phyloP scores from a whole-genome alignment of 2,113 vertebrate genomes.

The Paratilapia polleni region DNA sequence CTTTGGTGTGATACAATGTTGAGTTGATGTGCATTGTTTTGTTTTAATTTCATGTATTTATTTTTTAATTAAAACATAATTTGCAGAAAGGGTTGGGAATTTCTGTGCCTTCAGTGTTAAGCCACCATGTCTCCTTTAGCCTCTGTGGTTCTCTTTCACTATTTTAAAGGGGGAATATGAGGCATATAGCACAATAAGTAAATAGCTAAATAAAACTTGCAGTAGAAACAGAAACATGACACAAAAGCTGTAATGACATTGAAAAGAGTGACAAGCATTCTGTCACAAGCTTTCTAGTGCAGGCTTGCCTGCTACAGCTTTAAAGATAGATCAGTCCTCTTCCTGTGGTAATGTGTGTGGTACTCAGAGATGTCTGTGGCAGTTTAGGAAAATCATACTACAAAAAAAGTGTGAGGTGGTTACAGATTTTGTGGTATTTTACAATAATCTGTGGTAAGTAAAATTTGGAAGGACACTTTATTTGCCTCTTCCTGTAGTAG shows the following conservation, averaged over 20 bases:
- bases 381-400: not conserved
- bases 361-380: not conserved
- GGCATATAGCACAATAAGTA: not conserved
- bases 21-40: not conserved
- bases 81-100: not conserved
- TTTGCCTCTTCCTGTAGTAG: not conserved
- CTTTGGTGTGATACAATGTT: not conserved
- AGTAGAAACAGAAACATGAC: not conserved
- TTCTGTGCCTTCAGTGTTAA: too few species aligned
- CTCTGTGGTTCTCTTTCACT: not conserved
- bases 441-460: not conserved
- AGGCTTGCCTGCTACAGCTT: not conserved
- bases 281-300: not conserved
- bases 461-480: not conserved
- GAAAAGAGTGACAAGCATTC: not conserved
- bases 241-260: not conserved
- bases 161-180: not conserved
- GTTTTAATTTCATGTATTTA: not conserved
- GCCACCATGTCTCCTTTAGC: not conserved
- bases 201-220: not conserved
- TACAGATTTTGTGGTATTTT: not conserved
- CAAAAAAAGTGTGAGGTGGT: not conserved
- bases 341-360: not conserved
- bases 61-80: fast-evolving
- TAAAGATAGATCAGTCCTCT: not conserved